Evolutionary conservation across 2,113 vertebrate species (phyloP), one percentile per base, ranked within the genome.

Genomic region (Epinephelus cyanopodus): DNA sequence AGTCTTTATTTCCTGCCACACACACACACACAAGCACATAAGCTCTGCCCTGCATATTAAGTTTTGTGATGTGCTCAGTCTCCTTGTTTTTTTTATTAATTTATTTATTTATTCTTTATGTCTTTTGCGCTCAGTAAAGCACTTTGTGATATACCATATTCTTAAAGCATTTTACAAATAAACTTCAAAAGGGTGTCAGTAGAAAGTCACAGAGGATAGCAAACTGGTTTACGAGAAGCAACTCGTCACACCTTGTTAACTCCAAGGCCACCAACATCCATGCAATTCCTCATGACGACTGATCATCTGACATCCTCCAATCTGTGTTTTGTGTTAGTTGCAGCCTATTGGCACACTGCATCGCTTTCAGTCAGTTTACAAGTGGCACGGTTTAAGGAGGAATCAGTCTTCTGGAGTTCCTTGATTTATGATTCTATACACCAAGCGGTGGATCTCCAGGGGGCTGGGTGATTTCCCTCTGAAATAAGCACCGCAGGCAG

Each of bases 381-480:
- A 78, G 79, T 69, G 68, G 27, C 37, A 53, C 42, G 63, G n/a
- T 68, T 80, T 69, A 17, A 37, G 64, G 66, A 79, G 57, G 66
- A 86, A 86, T 87, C 60, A n/a, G 21, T 80, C 62, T 72, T 79
- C 33, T 29, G 3, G 52, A 13, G 25, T 48, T 66, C 18, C 69
- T 71, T 74, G 61, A 83, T 86, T 89, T 78, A 79, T 3, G 13
- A 79, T 86, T 85, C 56, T 45, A 57, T 58, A 76, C 70, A 73
- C 6, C 60, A 33, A 74, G 17, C 52, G 14, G 0, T 64, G 54
- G 50, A 79, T 76, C 60, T 81, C 71, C 29, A 58, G 45, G 33
- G 62, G 54, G 33, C 29, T 77, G 19, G 70, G 77, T 62, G 75
- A 77, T 83, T 81, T 71, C 64, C 67, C 58, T n/a, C 64, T 68